Conservation (phyloP, 2,113 vertebrate genomes). For the Macheiramphus alcinus region DNA sequence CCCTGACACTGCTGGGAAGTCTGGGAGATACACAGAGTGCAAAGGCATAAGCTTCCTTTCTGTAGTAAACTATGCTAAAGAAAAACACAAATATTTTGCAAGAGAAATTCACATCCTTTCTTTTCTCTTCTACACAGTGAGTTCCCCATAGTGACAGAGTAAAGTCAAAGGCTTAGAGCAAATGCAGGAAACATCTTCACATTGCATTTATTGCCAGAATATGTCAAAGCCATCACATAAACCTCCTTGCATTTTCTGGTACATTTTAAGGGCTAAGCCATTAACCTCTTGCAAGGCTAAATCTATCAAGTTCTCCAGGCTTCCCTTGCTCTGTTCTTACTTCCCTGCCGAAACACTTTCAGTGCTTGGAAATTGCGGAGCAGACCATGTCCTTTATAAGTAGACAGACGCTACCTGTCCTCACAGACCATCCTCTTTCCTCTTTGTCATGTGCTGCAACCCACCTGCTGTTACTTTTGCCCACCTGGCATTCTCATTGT, state of each 20-base stretch:
- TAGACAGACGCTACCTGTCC: not conserved
- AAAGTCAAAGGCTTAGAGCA: not conserved
- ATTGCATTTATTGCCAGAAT: not conserved
- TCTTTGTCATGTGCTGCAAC: not conserved
- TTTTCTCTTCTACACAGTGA: not conserved
- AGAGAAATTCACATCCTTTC: not conserved
- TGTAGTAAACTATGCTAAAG: not conserved
- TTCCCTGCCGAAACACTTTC: not conserved
- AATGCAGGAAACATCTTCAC: not conserved
- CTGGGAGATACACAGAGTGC: not conserved
- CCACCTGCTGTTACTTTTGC: not conserved
- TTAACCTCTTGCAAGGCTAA: not conserved
- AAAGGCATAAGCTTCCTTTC: not conserved
- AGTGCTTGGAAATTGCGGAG: not conserved
- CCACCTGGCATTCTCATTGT: not conserved
- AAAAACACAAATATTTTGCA: not conserved
- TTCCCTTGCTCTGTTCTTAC: not conserved
- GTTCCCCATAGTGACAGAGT: not conserved
- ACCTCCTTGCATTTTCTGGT: not conserved
- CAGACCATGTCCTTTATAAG: not conserved
- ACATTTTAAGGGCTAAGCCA: not conserved
- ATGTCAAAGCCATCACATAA: not conserved
- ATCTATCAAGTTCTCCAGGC: not conserved
- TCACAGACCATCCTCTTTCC: not conserved
- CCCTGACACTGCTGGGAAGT: not conserved